Percentiles rank a stretch among this genome's conserved stretches.
Conservation (phyloP, 2,797 vertebrate genomes). For the Thunnus albacares region DNA sequence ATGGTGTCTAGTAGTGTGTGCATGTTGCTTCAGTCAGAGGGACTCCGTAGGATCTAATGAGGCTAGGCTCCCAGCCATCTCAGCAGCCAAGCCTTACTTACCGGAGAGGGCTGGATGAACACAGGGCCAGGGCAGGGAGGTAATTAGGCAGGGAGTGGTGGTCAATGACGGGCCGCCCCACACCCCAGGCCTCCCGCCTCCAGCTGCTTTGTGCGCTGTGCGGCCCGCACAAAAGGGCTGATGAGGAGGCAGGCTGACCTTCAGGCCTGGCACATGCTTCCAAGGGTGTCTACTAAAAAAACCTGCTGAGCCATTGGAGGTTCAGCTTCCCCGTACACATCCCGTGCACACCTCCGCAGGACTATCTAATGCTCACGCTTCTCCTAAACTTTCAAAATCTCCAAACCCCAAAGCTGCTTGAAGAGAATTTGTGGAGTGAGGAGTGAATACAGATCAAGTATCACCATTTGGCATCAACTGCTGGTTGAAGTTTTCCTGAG, state of each 20-base stretch:
- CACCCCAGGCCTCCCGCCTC: constrained; percentile 68
- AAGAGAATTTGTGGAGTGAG: constrained; percentile 62
- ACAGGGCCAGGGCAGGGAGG: constrained; percentile 78
- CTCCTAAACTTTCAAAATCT: constrained; percentile 71
- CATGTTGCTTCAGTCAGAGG: constrained; percentile 78
- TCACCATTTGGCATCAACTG: constrained; percentile 58
- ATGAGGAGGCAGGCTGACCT: constrained; percentile 83
- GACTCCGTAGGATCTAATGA: constrained; percentile 82
- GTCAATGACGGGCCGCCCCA: constrained; percentile 81
- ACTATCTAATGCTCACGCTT: constrained; percentile 54
- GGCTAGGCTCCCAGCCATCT: constrained; percentile 76
- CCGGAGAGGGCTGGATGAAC: constrained; percentile 78
- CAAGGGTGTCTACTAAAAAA: constrained; percentile 75
- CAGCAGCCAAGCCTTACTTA: constrained; percentile 83
- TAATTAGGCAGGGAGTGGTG: constrained; percentile 85
- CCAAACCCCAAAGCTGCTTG: constrained; percentile 67
- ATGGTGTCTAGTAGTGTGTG: constrained; percentile 65
- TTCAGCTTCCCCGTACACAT: constrained; percentile 54
- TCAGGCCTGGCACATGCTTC: constrained; percentile 82
- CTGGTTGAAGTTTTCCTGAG: constrained; percentile 55
- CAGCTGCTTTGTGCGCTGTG: constrained; percentile 78
- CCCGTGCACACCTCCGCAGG: constrained; percentile 60
- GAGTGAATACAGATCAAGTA: constrained; percentile 76
- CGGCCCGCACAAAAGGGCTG: constrained; percentile 76
- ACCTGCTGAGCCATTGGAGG: constrained; percentile 76